Evolutionary conservation across 64 coral and sea anemone species (phyloP).

Genomic region (Pocillopora verrucosa): DNA sequence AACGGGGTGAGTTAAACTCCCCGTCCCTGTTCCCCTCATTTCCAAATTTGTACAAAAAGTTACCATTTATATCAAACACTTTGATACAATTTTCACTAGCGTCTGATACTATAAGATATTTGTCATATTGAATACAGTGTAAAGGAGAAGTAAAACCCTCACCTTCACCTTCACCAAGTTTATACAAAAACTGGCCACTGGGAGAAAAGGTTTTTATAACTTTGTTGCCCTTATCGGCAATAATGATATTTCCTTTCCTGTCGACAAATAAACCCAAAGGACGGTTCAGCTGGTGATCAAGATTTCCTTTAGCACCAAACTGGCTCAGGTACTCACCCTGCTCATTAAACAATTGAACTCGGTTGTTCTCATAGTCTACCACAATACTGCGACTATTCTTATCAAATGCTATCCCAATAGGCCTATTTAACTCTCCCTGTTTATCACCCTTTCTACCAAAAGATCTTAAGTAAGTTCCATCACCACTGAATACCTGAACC

Average conservation of each 20-base stretch:
- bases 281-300: neutral
- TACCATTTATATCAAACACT: conserved; percentile 60
- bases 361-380: neutral
- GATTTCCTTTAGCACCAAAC: conserved; percentile 9
- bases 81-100: conserved; percentile 6
- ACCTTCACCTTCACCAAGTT: neutral
- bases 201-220: neutral
- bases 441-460: conserved; percentile 31
- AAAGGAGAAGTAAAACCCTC: neutral
- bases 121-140: neutral
- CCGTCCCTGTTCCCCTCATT: conserved; percentile 13
- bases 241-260: neutral
- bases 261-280: conserved; percentile 1
- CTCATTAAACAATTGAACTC: neutral
- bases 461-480: conserved; percentile 33
- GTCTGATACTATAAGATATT: neutral
- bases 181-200: neutral
- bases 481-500: conserved; percentile 27
- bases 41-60: conserved; percentile 46
- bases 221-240: neutral
- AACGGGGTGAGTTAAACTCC: conserved; percentile 23
- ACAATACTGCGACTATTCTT: neutral
- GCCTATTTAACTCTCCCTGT: conserved; percentile 17
- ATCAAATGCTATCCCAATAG: conserved; percentile 36
- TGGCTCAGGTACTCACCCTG: neutral